Percentiles rank a stretch among this genome's conserved stretches.
Conservation (phyloP, 2,797 vertebrate genomes). For the Helarctos malayanus region DNA sequence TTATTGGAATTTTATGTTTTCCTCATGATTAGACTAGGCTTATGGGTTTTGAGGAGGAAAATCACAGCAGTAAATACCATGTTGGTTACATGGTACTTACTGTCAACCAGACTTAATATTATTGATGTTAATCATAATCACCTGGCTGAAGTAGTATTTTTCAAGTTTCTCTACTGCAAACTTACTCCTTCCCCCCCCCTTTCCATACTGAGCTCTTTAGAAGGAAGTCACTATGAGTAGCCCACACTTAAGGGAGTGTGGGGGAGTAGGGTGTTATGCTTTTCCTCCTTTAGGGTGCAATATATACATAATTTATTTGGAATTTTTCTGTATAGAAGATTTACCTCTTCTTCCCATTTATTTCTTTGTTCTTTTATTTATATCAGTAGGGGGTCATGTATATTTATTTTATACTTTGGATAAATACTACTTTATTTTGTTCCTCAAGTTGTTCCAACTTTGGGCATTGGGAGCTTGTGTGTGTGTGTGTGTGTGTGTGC, state of each 20-base stretch:
- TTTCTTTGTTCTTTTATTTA: not conserved
- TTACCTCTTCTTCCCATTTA: not conserved
- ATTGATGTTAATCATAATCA: not conserved
- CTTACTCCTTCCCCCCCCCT: not conserved
- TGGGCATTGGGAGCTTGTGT: not conserved
- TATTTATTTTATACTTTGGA: slow-evolving; percentile 22
- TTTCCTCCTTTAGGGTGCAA: not conserved
- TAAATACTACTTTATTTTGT: slow-evolving; percentile 20
- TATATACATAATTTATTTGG: not conserved
- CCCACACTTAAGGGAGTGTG: not conserved
- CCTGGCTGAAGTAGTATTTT: not conserved
- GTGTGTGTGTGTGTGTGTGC: not conserved
- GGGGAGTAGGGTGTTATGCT: not conserved
- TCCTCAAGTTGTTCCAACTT: not conserved
- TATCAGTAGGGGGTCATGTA: not conserved
- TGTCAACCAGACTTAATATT: not conserved
- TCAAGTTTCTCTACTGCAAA: not conserved
- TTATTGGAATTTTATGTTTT: not conserved
- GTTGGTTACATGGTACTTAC: not conserved
- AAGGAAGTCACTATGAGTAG: not conserved
- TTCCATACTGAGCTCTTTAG: not conserved
- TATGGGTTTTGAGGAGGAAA: not conserved
- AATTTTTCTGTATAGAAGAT: not conserved
- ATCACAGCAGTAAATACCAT: not conserved
- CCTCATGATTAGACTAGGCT: not conserved